A percentile compares a stretch with the other conserved stretches of the same genome.
Conservation (phyloP, 1,140 invertebrate species). For the Micrasema longulum region DNA sequence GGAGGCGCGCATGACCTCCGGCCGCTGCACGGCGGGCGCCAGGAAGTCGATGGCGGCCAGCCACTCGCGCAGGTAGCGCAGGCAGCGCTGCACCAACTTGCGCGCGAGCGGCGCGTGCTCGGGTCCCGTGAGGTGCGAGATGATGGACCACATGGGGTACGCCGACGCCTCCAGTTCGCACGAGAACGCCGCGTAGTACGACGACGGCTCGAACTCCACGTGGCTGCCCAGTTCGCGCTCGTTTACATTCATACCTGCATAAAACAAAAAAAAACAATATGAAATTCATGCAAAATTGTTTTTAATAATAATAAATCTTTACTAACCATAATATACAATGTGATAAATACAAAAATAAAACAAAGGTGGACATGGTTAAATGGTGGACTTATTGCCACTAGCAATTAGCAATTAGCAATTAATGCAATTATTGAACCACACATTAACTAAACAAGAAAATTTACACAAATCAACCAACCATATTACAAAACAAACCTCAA, state of each 20-base stretch:
- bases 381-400: too few relatives aligned
- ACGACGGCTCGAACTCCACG: slow-evolving; percentile 96
- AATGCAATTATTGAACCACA: too few relatives aligned
- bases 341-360: too few relatives aligned
- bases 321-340: too few relatives aligned
- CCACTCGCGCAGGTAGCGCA: slow-evolving; percentile 86
- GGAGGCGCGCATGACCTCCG: slow-evolving; percentile 86
- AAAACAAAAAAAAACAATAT: too few relatives aligned
- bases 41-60: slow-evolving; percentile 84
- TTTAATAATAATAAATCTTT: too few relatives aligned
- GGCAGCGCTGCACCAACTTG: slow-evolving; percentile 79
- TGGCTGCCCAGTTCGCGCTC: slow-evolving; percentile 88
- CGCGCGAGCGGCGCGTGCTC: slow-evolving; percentile 79
- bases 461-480: too few relatives aligned
- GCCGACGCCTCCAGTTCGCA: slow-evolving; percentile 96
- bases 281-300: too few relatives aligned
- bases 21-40: slow-evolving; percentile 73
- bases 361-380: too few relatives aligned
- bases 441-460: too few relatives aligned
- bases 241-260: slow-evolving; percentile 93
- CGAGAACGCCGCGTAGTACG: slow-evolving; percentile 96
- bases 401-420: too few relatives aligned
- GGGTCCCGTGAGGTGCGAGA: slow-evolving; percentile 85
- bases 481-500: too few relatives aligned
- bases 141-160: slow-evolving; percentile 96